These are phyloP conservation scores for Stenoptilia bipunctidactyla DNA, from an alignment of 2,888 invertebrate genomes.

Conservation along the genomic window DNA sequence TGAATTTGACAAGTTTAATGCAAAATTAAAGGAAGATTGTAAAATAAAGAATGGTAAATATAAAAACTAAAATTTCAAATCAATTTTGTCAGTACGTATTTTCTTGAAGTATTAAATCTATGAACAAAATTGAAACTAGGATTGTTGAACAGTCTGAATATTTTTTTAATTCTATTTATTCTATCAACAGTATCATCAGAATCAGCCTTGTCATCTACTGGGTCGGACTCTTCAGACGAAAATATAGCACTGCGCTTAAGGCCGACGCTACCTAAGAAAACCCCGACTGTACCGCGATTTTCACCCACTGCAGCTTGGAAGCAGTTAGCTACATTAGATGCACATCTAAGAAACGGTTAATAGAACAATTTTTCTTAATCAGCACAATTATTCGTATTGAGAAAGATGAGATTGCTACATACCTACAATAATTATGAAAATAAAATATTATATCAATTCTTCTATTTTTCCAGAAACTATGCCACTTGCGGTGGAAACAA, in stretches of 20 bases:
- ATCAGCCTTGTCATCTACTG: slow-evolving; percentile 68
- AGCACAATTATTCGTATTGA: too few relatives aligned
- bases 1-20: slow-evolving; percentile 54
- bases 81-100: too few relatives aligned
- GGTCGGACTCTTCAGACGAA: slow-evolving; percentile 55
- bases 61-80: too few relatives aligned
- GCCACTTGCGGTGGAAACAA: slow-evolving; percentile 54
- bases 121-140: too few relatives aligned
- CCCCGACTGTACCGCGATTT: slow-evolving; percentile 82
- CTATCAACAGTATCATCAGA: slow-evolving; percentile 62
- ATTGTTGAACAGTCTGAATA: too few relatives aligned
- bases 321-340: slow-evolving; percentile 70
- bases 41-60: slow-evolving; percentile 48
- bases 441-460: too few relatives aligned
- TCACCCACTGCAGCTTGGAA: slow-evolving; percentile 89
- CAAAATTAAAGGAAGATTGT: slow-evolving; percentile 44
- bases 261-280: slow-evolving; percentile 84
- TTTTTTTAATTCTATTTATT: too few relatives aligned
- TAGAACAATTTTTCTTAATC: too few relatives aligned
- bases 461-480: slow-evolving; percentile 46
- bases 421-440: too few relatives aligned
- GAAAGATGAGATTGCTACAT: too few relatives aligned
- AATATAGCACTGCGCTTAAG: slow-evolving; percentile 80
- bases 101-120: too few relatives aligned
- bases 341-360: too few relatives aligned